phyloP scores from a whole-genome alignment of 2,113 vertebrate species.

The Circaetus cinerascens region DNA sequence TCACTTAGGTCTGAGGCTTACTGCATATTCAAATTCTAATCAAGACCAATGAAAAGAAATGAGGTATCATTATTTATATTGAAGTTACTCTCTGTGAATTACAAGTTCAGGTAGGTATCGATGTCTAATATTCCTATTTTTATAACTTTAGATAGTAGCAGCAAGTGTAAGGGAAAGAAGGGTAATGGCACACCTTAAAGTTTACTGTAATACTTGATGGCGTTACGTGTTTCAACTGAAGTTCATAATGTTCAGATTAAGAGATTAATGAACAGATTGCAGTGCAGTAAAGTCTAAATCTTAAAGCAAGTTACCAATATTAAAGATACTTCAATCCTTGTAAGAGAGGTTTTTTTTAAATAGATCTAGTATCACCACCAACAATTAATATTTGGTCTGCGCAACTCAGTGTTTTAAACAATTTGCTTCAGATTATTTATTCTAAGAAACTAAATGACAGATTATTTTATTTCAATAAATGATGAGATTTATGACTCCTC shows the following conservation, averaged over 20 bases:
- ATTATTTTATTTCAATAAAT: neutral
- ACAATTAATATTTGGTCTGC: neutral
- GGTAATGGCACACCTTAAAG: neutral
- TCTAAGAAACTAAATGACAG: neutral
- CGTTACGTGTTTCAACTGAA: neutral
- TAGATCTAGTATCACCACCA: neutral
- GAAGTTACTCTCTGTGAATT: neutral
- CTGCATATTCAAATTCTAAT: neutral
- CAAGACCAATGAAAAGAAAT: neutral
- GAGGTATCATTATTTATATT: neutral
- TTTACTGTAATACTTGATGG: neutral
- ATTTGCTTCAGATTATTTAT: neutral
- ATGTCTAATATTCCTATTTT: neutral
- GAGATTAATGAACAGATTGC: neutral
- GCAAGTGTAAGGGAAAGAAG: neutral
- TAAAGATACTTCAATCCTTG: neutral
- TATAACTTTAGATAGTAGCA: neutral
- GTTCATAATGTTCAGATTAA: accelerated
- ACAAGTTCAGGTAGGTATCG: neutral
- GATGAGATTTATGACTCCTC: neutral
- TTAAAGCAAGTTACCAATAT: neutral
- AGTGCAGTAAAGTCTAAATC: neutral
- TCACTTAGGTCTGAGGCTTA: neutral
- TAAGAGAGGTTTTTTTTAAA: neutral
- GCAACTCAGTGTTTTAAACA: neutral